Base-by-base conservation (phyloP, 2,797 vertebrate genomes). In the Aeoliscus strigatus region DNA sequence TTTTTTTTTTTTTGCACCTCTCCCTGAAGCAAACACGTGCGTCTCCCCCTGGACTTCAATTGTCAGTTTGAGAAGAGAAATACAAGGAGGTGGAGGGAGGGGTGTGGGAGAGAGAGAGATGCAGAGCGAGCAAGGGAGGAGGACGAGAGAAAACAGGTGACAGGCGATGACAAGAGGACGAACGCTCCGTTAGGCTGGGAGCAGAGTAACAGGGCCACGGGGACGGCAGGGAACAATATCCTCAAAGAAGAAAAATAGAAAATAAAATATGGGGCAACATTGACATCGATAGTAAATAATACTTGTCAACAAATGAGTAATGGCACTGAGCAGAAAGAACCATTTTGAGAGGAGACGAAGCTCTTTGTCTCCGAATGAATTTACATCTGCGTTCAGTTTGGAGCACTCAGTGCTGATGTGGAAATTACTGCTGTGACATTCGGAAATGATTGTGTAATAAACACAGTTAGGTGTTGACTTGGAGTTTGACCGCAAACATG, bases 91-190 rank as follows among this genome's bases (percentile, higher is more conserved):
- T 62, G n/a, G n/a, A 21, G 18, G 18, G 18, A 6, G 38, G 52
- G 47, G 34, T 40, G 65, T 37, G 65, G 14, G 30, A 42, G 29
- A 29, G 14, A 39, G 27, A 44, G 44, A 49, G 39, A 31, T 38
- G 29, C 43, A 26, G 26, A 39, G 28, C 33, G 24, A 37, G 39
- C 25, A 42, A 37, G 48, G 18, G 54, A 56, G 62, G n/a, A 27
- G 32, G 53, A n/a, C n/a, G n/a, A 27, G 60, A 53, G 59, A 71
- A 61, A 77, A 63, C 66, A 77, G 82, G 82, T 86, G 83, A 87
- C 84, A 84, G 78, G 63, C 68, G 21, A 77, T 80, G 81, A 87
- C 86, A 83, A 80, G 84, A 85, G 81, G 78, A 85, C 64, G 66
- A 77, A 80, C 57, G 70, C 78, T 82, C 81, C 26, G 81, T 83